Base-by-base conservation (phyloP, 2,113 vertebrate genomes). In the Percina caprodes region DNA sequence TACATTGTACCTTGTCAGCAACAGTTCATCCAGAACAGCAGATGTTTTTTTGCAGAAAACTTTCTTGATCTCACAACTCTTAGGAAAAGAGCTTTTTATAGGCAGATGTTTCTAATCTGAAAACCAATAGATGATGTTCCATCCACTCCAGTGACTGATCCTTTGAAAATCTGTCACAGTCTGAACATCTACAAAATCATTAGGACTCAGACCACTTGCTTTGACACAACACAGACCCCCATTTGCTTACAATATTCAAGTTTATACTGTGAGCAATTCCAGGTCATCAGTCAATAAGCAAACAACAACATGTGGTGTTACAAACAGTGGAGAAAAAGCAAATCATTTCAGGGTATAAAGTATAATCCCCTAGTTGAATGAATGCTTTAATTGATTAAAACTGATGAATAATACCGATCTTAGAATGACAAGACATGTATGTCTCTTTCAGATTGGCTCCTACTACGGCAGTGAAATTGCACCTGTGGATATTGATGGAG, bases 401-500 rank as follows among this genome's bases (percentile, higher is more conserved):
- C 2, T 45, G 21, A 67, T 14, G 18, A 56, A 59, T 13, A 14
- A 39, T 33, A 61, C 23, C 6, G 15, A 21, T 74, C 46, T 55
- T 19, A 30, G 0, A 21, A 4, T 30, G 1, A 26, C 35, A 55
- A 19, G 18, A 5, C 45, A 24, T 56, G 0, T 39, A 13, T 19
- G 1, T 82, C 52, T 85, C 30, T 83, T 87, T 52, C 94, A 99
- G 98, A 99, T 99, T 4, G 98, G 98, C 54, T 99, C 98, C 59
- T 99, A 99, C 91, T 99, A 95, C 0, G 98, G 98, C 87, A 97
- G 98, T 7, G 98, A 99, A 94, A 97, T 99, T 80, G 95, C 89
- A 7, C 96, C 98, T 0, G 59, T 98, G 24, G 98, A 99, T 0
- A 92, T 96, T 0, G 89, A 99, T 0, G 93, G 95, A 0, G 96